These are phyloP conservation scores for Trichogramma dendrolimi DNA, from an alignment of 2,888 invertebrate genomes.

Conservation along the genomic window DNA sequence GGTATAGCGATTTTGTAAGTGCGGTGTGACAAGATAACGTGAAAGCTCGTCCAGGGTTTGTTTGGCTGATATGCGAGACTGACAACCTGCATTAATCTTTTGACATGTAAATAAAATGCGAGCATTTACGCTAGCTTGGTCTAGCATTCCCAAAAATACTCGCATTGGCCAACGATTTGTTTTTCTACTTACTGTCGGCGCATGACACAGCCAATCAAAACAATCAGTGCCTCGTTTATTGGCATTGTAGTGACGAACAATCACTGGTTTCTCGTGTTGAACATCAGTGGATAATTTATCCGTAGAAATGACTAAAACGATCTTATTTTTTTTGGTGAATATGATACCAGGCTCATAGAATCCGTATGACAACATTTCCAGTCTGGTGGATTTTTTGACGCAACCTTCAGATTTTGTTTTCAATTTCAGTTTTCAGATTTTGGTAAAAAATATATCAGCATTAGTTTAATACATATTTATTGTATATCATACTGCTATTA, in stretches of 20 bases:
- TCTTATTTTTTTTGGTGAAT: slow-evolving; percentile 26
- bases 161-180: slow-evolving; percentile 33
- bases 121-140: slow-evolving; percentile 32
- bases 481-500: too few species aligned
- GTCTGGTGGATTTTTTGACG: too few species aligned
- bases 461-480: too few species aligned
- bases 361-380: slow-evolving; percentile 32
- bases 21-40: too few species aligned
- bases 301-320: not conserved
- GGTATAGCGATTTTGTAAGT: too few species aligned
- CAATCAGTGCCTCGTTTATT: slow-evolving; percentile 34
- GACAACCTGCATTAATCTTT: too few species aligned
- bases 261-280: not conserved
- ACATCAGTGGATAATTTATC: not conserved
- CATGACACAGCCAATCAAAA: slow-evolving; percentile 32
- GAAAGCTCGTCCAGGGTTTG: too few species aligned
- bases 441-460: too few species aligned
- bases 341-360: slow-evolving; percentile 37
- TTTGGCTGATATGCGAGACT: too few species aligned
- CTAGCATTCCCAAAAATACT: slow-evolving; percentile 32
- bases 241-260: slow-evolving; percentile 8
- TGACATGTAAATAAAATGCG: too few species aligned
- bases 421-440: too few species aligned
- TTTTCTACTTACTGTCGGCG: slow-evolving; percentile 22
- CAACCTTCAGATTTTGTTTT: too few species aligned